Base-by-base conservation (phyloP, 2,113 vertebrate genomes). In the Stictonetta naevosa region DNA sequence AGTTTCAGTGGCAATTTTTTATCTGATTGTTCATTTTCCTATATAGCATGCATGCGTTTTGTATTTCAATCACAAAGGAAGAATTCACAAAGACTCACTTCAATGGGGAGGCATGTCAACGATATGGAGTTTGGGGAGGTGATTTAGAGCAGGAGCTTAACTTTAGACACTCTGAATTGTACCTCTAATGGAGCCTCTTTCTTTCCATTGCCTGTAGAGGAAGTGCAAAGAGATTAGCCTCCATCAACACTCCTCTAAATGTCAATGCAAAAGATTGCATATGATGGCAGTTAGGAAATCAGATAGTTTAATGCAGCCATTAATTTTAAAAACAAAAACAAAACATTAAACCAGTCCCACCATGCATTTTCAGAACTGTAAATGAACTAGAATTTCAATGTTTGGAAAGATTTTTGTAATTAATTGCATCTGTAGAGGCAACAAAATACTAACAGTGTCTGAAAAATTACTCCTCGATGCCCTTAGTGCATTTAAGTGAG, bases 151-250 rank as follows among this genome's bases (percentile, higher is more conserved):
- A 78, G 62, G 66, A 91, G 58, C 81, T 92, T 89, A 87, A 87
- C 77, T 89, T 89, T 46, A 91, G 77, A 69, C 62, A 50, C 66
- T 81, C 88, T 87, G 68, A 93, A 91, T 87, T 2, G 2, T 26
- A 73, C 20, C 71, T 79, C 62, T 95, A 91, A 95, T 95, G 95
- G 91, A 92, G 22, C 29, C 19, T 44, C 29, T 89, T 96, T 96
- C 84, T 95, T 92, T 73, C 84, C 71, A 76, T 13, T 44, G 58
- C 77, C 84, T 66, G 40, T 10, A 91, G 86, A 95, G 89, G 89
- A 95, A 96, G 84, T 76, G 71, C 74, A 87, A 84, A 82, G 63
- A 89, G 81, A 92, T 95, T 94, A 96, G 78, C 26, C 40, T 95
- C 93, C 80, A 89, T 96, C 95, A 92, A 87, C 86, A 81, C 77